phyloP scores from a whole-genome alignment of 2,797 vertebrate species.

The Argya squamiceps region DNA sequence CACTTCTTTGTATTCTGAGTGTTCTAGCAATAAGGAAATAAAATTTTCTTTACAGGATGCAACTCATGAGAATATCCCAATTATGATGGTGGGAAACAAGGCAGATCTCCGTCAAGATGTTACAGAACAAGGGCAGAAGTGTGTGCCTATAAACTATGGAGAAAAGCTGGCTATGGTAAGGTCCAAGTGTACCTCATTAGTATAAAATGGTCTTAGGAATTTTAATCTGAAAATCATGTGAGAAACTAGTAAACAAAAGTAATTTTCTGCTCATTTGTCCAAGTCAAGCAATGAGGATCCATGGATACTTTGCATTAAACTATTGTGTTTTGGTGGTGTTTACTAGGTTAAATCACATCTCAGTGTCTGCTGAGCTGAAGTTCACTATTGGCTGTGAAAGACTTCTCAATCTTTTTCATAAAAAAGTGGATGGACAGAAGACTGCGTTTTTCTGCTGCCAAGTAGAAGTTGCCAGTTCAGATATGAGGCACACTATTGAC shows the following conservation, averaged over 20 bases:
- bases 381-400: neutral
- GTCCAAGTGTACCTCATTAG: neutral
- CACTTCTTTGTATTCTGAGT: neutral
- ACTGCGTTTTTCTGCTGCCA: neutral
- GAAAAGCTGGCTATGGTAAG: slow-evolving; percentile 96
- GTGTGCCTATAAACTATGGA: slow-evolving; percentile 86
- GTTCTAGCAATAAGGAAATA: neutral
- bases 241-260: neutral
- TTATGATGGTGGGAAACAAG: slow-evolving; percentile 98
- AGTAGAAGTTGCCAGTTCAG: neutral
- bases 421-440: neutral
- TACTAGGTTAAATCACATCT: neutral
- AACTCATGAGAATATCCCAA: slow-evolving; percentile 86
- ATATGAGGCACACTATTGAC: neutral
- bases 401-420: neutral
- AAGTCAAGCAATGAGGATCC: neutral
- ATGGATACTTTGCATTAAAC: neutral
- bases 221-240: neutral
- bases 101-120: slow-evolving; percentile 84
- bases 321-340: neutral
- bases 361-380: neutral
- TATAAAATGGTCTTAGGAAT: neutral
- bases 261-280: neutral
- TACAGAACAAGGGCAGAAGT: slow-evolving; percentile 75
- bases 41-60: slow-evolving; percentile 81